These are phyloP conservation scores for Poecilia picta DNA, from an alignment of 2,797 vertebrate genomes.

Conservation along the genomic window DNA sequence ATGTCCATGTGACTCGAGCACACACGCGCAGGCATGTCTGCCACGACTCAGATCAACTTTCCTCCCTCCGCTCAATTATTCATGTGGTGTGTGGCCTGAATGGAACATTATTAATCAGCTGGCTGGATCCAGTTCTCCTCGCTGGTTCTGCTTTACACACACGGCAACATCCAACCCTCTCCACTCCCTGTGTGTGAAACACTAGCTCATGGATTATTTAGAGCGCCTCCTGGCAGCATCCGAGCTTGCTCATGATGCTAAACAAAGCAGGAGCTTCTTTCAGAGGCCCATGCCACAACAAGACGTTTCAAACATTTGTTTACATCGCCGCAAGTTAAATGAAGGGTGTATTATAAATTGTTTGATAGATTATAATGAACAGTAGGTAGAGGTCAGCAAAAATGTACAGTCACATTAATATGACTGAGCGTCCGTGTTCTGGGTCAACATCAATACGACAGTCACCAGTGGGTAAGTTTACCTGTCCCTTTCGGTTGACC, in stretches of 20 bases:
- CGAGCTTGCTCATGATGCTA: constrained; percentile 40
- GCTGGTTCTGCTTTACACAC: constrained; percentile 64
- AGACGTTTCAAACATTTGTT: constrained; percentile 13
- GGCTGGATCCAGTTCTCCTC: constrained; percentile 74
- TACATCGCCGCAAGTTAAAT: not conserved
- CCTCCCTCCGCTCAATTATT: constrained; percentile 79
- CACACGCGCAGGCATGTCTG: constrained; percentile 34
- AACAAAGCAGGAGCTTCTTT: constrained; percentile 29
- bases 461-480: constrained; percentile 65
- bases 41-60: constrained; percentile 75
- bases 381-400: not conserved
- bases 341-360: not conserved
- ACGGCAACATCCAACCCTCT: constrained; percentile 42
- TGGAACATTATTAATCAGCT: constrained; percentile 79
- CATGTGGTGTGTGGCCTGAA: constrained; percentile 70
- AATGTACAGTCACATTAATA: not conserved
- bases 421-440: not conserved
- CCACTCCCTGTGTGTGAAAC: constrained; percentile 56
- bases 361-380: not conserved
- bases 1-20: constrained; percentile 4
- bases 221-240: constrained; percentile 43
- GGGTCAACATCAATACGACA: not conserved
- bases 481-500: constrained; percentile 98
- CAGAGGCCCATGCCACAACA: not conserved
- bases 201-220: constrained; percentile 68